A percentile compares a stretch with the other conserved stretches of the same genome.
phyloP scores from a whole-genome alignment of 2,797 vertebrate species.

The Thaleichthys pacificus region DNA sequence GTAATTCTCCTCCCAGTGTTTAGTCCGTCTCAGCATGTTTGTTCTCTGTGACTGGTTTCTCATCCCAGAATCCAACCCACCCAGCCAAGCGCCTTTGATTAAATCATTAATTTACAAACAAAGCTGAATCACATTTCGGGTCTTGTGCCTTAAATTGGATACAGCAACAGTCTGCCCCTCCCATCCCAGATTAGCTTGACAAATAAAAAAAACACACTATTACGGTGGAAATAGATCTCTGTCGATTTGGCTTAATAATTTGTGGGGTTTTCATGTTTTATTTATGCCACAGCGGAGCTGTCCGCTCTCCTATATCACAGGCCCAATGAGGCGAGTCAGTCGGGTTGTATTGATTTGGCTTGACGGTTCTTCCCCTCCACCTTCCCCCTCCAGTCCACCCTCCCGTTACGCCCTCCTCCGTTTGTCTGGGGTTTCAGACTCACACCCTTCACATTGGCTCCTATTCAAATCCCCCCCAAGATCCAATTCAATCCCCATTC shows the following conservation, averaged over 20 bases:
- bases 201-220: conserved; percentile 59
- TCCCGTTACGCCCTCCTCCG: conserved; percentile 53
- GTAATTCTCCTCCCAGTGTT: conserved; percentile 77
- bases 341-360: conserved; percentile 70
- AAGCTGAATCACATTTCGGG: conserved; percentile 67
- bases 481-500: conserved; percentile 69
- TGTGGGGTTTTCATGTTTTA: conserved; percentile 77
- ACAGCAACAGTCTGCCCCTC: conserved; percentile 63
- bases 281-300: conserved; percentile 69
- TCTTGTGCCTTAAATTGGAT: conserved; percentile 66
- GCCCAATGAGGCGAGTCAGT: conserved; percentile 64
- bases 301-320: conserved; percentile 68
- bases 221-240: conserved; percentile 66
- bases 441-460: conserved; percentile 62
- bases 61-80: conserved; percentile 24
- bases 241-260: conserved; percentile 70
- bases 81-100: conserved; percentile 64
- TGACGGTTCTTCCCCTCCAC: conserved; percentile 54
- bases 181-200: conserved; percentile 48
- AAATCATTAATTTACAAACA: conserved; percentile 76
- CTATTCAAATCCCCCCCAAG: conserved; percentile 63
- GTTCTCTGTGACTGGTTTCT: conserved; percentile 53
- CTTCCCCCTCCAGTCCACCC: conserved; percentile 25
- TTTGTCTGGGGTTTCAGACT: conserved; percentile 64
- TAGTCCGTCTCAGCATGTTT: conserved; percentile 65